phyloP scores from a whole-genome alignment of 2,797 vertebrate genomes.

The Syngnathus acus region DNA sequence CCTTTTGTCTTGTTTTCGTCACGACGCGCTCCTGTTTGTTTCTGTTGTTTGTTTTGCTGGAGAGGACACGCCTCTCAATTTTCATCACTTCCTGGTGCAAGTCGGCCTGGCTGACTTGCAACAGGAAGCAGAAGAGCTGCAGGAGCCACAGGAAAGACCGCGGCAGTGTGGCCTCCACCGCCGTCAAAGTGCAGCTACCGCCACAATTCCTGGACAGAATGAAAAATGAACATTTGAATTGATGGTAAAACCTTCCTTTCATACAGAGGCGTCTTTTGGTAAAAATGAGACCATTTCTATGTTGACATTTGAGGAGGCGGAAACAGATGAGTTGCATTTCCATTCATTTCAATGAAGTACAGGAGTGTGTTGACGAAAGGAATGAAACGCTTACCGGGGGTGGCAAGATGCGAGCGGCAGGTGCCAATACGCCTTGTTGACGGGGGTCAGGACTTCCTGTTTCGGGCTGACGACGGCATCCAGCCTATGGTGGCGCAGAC shows the following conservation, averaged over 20 bases:
- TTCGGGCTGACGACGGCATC: background rate
- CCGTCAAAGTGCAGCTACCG: constrained; percentile 22
- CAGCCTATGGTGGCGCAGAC: constrained; percentile 43
- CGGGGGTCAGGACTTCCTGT: background rate
- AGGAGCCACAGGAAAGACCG: constrained; percentile 79
- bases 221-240: no score
- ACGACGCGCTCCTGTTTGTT: background rate
- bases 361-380: no score
- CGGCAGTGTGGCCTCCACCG: constrained; percentile 70
- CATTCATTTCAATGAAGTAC: no score
- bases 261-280: no score
- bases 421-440: constrained; percentile 41
- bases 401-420: constrained; percentile 12
- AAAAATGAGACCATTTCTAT: no score
- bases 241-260: no score
- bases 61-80: constrained; percentile 65
- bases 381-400: constrained; percentile 10
- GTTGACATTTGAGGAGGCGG: no score
- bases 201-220: constrained; percentile 56
- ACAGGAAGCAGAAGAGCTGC: constrained; percentile 79
- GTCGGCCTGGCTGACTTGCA: constrained; percentile 64
- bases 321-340: no score
- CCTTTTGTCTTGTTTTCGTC: background rate
- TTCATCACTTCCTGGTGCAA: constrained; percentile 76
- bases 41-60: background rate